A percentile compares a stretch with the other conserved stretches of the same genome.
Conservation (phyloP, 1,140 invertebrate species). For the Parasteatoda tepidariorum region DNA sequence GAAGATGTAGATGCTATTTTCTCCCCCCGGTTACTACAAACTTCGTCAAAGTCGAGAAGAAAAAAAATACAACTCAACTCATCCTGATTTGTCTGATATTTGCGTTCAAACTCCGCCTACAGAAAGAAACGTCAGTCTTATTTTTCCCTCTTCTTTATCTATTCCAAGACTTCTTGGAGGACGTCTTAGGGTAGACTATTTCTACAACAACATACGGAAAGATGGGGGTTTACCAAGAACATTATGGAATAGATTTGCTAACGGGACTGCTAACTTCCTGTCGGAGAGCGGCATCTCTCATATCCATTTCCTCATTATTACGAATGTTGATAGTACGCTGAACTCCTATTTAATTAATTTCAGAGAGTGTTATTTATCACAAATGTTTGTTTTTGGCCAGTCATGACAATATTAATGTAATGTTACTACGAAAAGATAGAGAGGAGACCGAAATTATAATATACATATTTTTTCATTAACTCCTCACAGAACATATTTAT, state of each 20-base stretch:
- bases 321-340: not conserved
- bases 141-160: not conserved
- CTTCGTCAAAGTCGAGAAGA: not conserved
- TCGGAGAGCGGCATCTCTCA: not conserved
- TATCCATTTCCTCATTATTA: not conserved
- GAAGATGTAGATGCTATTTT: constrained; percentile 7
- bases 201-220: constrained; percentile 31
- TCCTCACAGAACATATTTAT: too few species aligned
- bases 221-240: constrained; percentile 1
- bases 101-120: constrained; percentile 27
- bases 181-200: not conserved
- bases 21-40: not conserved
- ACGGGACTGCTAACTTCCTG: constrained; percentile 1
- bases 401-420: too few species aligned
- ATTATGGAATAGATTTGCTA: not conserved
- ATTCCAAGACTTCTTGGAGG: constrained; percentile 4
- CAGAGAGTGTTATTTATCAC: too few species aligned
- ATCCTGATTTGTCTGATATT: constrained; percentile 44
- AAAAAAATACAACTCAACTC: too few species aligned
- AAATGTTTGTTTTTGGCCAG: too few species aligned
- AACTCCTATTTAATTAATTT: too few species aligned
- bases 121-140: constrained; percentile 26
- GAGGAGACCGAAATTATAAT: too few species aligned
- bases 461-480: too few species aligned
- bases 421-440: too few species aligned